Percentiles rank a stretch among this genome's conserved stretches.
phyloP scores from a whole-genome alignment of 2,797 vertebrate genomes.

The Rhodeus uyekii region DNA sequence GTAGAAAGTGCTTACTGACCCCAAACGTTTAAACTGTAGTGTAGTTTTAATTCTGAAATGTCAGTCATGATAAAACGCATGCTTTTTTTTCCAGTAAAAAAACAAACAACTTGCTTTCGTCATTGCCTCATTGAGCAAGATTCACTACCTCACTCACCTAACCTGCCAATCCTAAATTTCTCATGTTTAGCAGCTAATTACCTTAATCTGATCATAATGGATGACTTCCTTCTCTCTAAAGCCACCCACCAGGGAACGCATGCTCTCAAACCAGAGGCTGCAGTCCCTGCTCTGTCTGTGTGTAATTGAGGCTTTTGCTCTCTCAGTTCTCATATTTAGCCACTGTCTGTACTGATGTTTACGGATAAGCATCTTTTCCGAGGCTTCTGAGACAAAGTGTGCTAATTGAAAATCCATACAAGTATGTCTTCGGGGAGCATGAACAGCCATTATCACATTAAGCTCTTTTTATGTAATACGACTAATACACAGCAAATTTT shows the following conservation, averaged over 20 bases:
- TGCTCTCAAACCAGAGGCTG: background rate
- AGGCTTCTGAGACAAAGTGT: constrained; percentile 44
- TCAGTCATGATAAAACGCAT: background rate
- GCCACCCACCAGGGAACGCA: background rate
- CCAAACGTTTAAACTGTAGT: background rate
- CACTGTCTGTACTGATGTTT: constrained; percentile 33
- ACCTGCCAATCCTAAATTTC: background rate
- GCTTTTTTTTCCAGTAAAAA: background rate
- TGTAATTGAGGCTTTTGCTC: constrained; percentile 4
- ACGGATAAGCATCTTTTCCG: constrained; percentile 31
- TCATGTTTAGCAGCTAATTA: constrained; percentile 19
- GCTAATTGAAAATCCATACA: constrained; percentile 57
- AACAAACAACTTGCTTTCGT: background rate
- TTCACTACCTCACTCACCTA: background rate
- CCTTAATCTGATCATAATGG: background rate
- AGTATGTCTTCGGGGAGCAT: constrained; percentile 33
- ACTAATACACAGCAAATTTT: constrained; percentile 48
- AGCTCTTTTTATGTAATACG: constrained; percentile 54
- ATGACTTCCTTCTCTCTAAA: constrained; percentile 28
- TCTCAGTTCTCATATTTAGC: constrained; percentile 36
- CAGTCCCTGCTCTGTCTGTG: background rate
- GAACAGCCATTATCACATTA: constrained; percentile 55
- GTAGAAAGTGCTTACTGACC: background rate
- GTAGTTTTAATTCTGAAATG: background rate
- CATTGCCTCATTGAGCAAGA: background rate